Evolutionary conservation across 2,888 invertebrate genomes (phyloP).

Genomic region (Cosmorhoe ocellata): DNA sequence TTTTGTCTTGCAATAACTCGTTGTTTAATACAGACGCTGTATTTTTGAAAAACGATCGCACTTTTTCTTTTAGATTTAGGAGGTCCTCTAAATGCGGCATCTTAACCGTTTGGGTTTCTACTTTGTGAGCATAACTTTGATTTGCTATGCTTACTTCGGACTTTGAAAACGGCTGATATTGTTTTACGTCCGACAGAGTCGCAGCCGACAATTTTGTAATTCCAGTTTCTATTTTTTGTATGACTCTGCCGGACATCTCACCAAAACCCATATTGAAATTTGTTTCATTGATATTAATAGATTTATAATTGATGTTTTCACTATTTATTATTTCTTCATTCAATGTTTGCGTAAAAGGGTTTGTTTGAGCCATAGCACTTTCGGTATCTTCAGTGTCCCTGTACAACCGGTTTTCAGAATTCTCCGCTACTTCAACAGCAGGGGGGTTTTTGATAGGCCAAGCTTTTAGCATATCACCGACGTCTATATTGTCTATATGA

Average conservation of each 20-base stretch:
- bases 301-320: constrained; percentile 44
- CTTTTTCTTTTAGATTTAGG: constrained; percentile 59
- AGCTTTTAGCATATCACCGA: constrained; percentile 44
- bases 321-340: constrained; percentile 60
- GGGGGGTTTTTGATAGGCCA: constrained; percentile 57
- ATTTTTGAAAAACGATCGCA: constrained; percentile 63
- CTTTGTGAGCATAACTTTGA: constrained; percentile 17
- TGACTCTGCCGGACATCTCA: constrained; percentile 83
- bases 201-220: constrained; percentile 77
- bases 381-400: constrained; percentile 35
- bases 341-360: constrained; percentile 56
- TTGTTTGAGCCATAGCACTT: constrained; percentile 23
- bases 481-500: constrained; percentile 63
- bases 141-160: constrained; percentile 49
- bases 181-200: constrained; percentile 83
- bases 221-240: constrained; percentile 69
- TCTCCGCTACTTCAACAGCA: constrained; percentile 22
- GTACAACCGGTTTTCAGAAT: constrained; percentile 46
- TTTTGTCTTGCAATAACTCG: constrained; percentile 42
- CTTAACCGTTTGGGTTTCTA: constrained; percentile 41
- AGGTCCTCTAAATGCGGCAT: constrained; percentile 48
- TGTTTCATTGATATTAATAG: constrained; percentile 52
- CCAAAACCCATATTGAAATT: constrained; percentile 82
- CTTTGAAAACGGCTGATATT: constrained; percentile 75
- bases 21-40: constrained; percentile 52